A percentile compares a stretch with the other conserved stretches of the same genome.
phyloP scores from a whole-genome alignment of 2,888 invertebrate species.

The Bombylius discolor region DNA sequence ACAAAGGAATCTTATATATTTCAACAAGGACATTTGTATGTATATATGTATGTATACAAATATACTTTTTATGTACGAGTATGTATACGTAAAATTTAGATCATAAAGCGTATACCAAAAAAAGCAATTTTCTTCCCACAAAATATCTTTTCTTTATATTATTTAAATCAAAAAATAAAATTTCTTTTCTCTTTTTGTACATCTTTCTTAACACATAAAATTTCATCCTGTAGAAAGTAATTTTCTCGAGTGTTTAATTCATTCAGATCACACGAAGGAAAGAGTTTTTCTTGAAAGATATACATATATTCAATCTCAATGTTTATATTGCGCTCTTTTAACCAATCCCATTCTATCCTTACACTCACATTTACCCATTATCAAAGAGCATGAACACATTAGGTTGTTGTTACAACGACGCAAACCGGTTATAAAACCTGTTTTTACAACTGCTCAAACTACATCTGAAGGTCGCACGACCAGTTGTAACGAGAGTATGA shows the following conservation, averaged over 20 bases:
- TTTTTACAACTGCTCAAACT: no score
- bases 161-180: not conserved
- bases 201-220: not conserved
- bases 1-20: slow-evolving; percentile 4
- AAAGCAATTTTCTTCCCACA: not conserved
- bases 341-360: no score
- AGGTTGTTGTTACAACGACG: no score
- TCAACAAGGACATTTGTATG: not conserved
- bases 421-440: no score
- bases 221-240: slow-evolving; percentile 13
- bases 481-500: no score
- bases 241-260: slow-evolving; percentile 10
- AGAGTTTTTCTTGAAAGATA: slow-evolving; percentile 15
- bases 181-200: not conserved
- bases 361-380: no score
- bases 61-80: no score
- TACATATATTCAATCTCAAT: not conserved
- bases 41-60: not conserved
- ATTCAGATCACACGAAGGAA: slow-evolving; percentile 22
- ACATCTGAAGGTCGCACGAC: no score
- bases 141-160: not conserved
- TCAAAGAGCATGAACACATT: no score
- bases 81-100: not conserved
- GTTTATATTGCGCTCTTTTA: no score
- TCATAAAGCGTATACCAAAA: slow-evolving; percentile 10